Evolutionary conservation across 1,140 invertebrate genomes (phyloP).

Genomic region (Atta colombica): DNA sequence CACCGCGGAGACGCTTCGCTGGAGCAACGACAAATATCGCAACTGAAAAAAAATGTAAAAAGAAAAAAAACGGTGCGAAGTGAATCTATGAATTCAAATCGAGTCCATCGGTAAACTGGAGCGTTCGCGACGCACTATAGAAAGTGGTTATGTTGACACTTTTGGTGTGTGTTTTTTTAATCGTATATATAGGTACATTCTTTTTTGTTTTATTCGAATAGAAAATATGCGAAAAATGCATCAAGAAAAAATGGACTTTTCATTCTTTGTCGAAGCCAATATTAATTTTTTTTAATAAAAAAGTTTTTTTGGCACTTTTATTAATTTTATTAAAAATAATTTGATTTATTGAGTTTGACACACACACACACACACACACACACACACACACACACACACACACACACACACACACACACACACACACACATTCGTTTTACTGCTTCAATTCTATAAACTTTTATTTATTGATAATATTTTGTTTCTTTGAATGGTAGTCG

Average conservation of each 20-base stretch:
- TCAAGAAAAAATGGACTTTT: conserved; percentile 1
- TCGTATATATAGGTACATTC: conserved; percentile 22
- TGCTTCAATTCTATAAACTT: conserved; percentile 17
- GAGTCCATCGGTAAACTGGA: conserved; percentile 38
- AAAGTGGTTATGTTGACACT: conserved; percentile 53
- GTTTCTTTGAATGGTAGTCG: background rate
- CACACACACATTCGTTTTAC: background rate
- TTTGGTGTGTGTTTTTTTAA: conserved; percentile 48
- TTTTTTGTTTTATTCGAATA: conserved; percentile 13
- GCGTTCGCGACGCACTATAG: conserved; percentile 29
- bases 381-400: no score
- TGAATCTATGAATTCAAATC: conserved; percentile 61
- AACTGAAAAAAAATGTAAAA: conserved; percentile 23
- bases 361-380: no score
- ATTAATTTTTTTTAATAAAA: conserved; percentile 24
- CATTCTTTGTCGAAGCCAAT: background rate
- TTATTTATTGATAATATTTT: conserved; percentile 22
- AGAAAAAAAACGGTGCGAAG: conserved; percentile 38
- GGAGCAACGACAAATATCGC: conserved; percentile 53
- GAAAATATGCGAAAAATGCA: conserved; percentile 1
- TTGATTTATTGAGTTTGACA: background rate
- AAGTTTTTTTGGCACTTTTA: background rate
- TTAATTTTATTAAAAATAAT: conserved; percentile 20
- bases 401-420: no score
- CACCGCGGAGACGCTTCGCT: background rate